Evolutionary conservation across 2,888 invertebrate genomes (phyloP), one percentile per base, ranked within the genome.

Genomic region (Megastigmus dorsalis): DNA sequence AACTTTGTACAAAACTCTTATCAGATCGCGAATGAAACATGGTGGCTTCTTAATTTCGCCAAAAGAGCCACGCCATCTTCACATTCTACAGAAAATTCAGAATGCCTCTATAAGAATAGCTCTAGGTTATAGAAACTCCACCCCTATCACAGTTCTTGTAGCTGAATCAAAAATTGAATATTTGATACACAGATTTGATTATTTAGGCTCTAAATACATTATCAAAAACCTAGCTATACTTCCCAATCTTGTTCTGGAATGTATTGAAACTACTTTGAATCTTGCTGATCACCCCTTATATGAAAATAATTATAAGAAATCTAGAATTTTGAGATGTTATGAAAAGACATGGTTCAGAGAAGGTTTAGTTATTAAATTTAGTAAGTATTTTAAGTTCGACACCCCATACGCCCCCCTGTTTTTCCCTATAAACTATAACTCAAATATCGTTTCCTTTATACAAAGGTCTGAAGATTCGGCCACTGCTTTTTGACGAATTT

Each of bases 11-110:
- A n/a, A 70, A 59, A 26, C 74, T 3, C 43, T 79, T 36, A 63
- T 77, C 15, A 62, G 77, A 54, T 76, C 77, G 3, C 76, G 45
- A 66, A 13, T 77, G 3, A 74, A 78, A 59, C 78, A 78, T 60
- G 75, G 71, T 7, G 74, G 69, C 5, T 77, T 75, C 48, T 13
- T 75, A 7, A 52, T 79, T 4, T 73, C 60, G 3, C 69, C 71
- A 13, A 50, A 48, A 20, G 23, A 26, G n/a, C 18, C 41, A 7
- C 30, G 7, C 5, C 33, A 59, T 28, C 23, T 33, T 23, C 3
- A 18, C n/a, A 67, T 57, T 38, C 10, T 79, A 15, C 43, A 77
- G 50, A 79, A 59, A 36, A 67, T 79, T 48, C 79, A 78, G 36
- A 74, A 67, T 33, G 55, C 9, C 10, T 59, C 63, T 3, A 23